Evolutionary conservation across 2,797 vertebrate genomes (phyloP), one percentile per base, ranked within the genome.

Genomic region (Anguilla marmorata): DNA sequence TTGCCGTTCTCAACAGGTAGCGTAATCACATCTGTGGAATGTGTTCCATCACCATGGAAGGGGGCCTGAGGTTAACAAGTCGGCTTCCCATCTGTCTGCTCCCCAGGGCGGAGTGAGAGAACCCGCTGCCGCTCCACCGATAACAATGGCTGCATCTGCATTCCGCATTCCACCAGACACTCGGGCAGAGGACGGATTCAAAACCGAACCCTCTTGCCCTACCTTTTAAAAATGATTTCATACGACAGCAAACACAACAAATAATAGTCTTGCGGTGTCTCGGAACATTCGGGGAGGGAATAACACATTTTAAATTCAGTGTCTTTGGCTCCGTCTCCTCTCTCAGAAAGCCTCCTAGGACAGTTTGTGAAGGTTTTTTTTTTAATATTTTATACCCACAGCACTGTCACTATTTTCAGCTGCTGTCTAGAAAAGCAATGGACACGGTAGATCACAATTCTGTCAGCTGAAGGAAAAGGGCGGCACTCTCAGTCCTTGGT

Each of bases 81-180:
- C 5, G 2, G n/a, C 58, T 54, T 86, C 79, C 86, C 86, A 82
- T 87, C 72, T 87, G 86, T 58, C 74, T 33, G 30, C 76, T 41
- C 52, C 60, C 86, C 30, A n/a, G 27, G 9, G 69, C 24, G 3
- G 76, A 74, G 52, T 33, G 45, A 37, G 33, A 37, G 48, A 87
- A 87, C 16, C 19, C 41, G 69, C 48, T 37, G 27, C 54, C 14
- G 63, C 66, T 86, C 66, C 24, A 8, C 50, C 6, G 45, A 82
- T 48, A 82, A 45, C 45, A 14, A 16, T 1, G 6, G 41, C 41
- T 9, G 45, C 79, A 82, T 50, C 41, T 82, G 79, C 79, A 2
- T n/a, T 33, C 69, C n/a, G 27, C n/a, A 72, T 82, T 50, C 79
- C 45, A 82, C 19, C 74, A 80, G 37, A n/a, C 24, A 27, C 37